Base-by-base conservation (phyloP, 2,113 vertebrate species). In the Origma solitaria region DNA sequence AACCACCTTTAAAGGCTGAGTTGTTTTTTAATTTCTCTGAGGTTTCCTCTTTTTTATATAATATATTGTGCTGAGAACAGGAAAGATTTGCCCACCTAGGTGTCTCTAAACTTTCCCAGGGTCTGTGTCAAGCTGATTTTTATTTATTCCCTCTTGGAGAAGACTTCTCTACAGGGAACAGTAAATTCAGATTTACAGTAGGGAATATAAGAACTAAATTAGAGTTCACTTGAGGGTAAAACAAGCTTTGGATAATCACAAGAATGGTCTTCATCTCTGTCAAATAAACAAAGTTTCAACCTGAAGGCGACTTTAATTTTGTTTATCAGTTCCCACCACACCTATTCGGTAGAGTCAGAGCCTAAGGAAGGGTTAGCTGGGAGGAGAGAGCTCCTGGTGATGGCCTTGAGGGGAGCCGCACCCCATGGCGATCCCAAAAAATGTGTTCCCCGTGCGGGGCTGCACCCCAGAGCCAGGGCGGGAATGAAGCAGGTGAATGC, bases 351-450 rank as follows among this genome's bases (percentile, higher is more conserved):
- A 42, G 49, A 53, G n/a, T 6, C 16, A 15, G 35, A 50, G 44
- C 27, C 53, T 16, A 3, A 7, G 47, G 19, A 57, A 38, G 21
- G 1, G 2, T 2, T 7, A 4, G 7, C 0, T 38, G 77, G 49
- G 13, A 53, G 15, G 24, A 16, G 16, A 44, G 8, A 22, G 25
- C 13, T 56, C 35, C 15, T 13, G 2, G 10, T 0, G 9, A 7
- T 0, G 5, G 9, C 23, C 35, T 35, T 0, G 2, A 4, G 25
- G 9, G 57, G 21, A 51, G 37, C 51, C 12, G 66, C 44, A 22
- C 24, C 31, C 17, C 17, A 0, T 0, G 11, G 2, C 6, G 1
- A 9, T 2, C 15, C 25, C 77, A 6, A 22, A 50, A 3, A 11
- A 1, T 1, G 2, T 5, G 17, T 27, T 4, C 33, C 28, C 57